These are phyloP conservation scores for Micoletzkya japonica DNA, from an alignment of 2,888 invertebrate genomes.

Conservation along the genomic window DNA sequence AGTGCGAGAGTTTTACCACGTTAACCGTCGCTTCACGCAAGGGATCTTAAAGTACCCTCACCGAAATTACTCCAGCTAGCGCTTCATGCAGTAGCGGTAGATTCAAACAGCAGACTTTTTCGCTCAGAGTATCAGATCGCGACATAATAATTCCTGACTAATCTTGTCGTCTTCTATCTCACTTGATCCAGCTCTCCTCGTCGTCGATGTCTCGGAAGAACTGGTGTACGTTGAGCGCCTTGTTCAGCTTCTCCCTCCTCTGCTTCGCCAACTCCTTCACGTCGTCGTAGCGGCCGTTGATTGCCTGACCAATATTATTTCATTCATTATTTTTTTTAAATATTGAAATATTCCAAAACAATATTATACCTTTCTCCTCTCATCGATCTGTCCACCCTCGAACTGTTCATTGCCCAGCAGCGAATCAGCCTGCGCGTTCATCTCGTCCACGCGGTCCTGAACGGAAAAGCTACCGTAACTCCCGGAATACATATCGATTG, in stretches of 20 bases:
- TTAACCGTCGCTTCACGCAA: too few relatives aligned
- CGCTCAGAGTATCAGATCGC: too few relatives aligned
- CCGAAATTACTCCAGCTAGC: too few relatives aligned
- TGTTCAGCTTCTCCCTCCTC: constrained; percentile 86
- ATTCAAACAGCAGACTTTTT: too few relatives aligned
- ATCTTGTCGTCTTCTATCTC: too few relatives aligned
- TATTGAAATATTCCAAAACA: too few relatives aligned
- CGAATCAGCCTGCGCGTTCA: constrained; percentile 83
- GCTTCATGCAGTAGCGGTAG: too few relatives aligned
- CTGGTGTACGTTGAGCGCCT: constrained; percentile 96
- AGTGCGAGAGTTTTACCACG: too few relatives aligned
- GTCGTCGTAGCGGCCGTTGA: constrained; percentile 89
- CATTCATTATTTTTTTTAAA: too few relatives aligned
- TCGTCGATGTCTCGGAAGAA: constrained; percentile 99
- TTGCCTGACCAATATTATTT: constrained; percentile 76
- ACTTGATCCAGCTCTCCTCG: constrained; percentile 99
- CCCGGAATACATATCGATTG: background rate
- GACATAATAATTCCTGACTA: too few relatives aligned
- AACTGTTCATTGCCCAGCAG: constrained; percentile 94
- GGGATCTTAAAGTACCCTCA: too few relatives aligned
- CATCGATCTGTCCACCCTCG: constrained; percentile 88
- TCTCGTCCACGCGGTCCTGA: constrained; percentile 68
- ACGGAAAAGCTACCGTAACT: background rate
- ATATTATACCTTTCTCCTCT: constrained; percentile 77
- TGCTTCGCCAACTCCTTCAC: constrained; percentile 81